Conservation (phyloP, 2,797 vertebrate species). For the Thunnus albacares region DNA sequence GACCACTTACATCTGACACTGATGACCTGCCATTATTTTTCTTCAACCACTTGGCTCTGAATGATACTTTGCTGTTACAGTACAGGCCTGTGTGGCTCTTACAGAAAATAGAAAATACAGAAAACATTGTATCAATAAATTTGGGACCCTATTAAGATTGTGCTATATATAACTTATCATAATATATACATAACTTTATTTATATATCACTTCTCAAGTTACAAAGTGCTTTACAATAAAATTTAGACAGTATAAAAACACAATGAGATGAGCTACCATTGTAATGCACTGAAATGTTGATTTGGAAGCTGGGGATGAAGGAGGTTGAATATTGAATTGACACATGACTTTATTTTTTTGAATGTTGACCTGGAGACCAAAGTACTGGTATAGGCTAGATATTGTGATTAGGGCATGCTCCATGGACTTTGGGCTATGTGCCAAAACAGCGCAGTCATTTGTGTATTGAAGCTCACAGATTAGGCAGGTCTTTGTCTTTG, state of each 20-base stretch:
- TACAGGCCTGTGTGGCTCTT: not conserved
- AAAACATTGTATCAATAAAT: not conserved
- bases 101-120: not conserved
- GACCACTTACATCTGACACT: not conserved
- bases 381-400: constrained; percentile 10
- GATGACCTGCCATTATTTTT: not conserved
- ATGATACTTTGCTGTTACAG: not conserved
- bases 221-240: no score
- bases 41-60: not conserved
- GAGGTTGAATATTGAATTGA: no score
- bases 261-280: not conserved
- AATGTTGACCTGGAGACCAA: not conserved
- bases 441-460: constrained; percentile 8
- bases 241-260: no score
- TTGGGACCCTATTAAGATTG: no score
- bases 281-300: no score
- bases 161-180: not conserved
- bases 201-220: no score
- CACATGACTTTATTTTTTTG: no score
- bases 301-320: no score
- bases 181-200: no score
- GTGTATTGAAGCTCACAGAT: constrained; percentile 25
- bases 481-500: no score
- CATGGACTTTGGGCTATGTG: constrained; percentile 19
- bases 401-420: constrained; percentile 25